Conservation (phyloP, 1,140 invertebrate genomes). For the Drosophila kikkawai region DNA sequence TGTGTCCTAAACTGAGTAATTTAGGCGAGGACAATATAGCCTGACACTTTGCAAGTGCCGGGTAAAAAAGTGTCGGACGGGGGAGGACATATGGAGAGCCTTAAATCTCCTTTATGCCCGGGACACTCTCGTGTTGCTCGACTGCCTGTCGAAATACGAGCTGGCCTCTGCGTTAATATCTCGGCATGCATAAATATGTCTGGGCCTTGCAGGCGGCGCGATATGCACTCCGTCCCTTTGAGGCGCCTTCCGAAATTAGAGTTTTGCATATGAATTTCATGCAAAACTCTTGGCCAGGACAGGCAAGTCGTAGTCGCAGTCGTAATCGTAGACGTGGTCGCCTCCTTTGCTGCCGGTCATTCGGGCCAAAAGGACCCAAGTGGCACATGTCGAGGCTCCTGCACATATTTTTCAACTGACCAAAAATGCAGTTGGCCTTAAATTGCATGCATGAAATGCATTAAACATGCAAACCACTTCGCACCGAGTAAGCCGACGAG, state of each 20-base stretch:
- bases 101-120: constrained; percentile 49
- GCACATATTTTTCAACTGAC: constrained; percentile 67
- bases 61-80: constrained; percentile 23
- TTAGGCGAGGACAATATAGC: neutral
- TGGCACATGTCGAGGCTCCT: constrained; percentile 58
- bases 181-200: constrained; percentile 66
- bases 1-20: neutral
- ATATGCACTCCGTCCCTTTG: constrained; percentile 40
- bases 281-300: constrained; percentile 36
- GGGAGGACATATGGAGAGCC: constrained; percentile 17
- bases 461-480: constrained; percentile 62
- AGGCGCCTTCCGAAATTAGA: constrained; percentile 55
- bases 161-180: constrained; percentile 51
- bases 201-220: constrained; percentile 36
- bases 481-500: constrained; percentile 8
- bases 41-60: constrained; percentile 1
- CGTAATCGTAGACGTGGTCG: constrained; percentile 12
- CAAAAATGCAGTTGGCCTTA: constrained; percentile 73
- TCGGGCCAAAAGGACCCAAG: constrained; percentile 48
- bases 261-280: constrained; percentile 69
- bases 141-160: constrained; percentile 46
- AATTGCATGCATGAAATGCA: constrained; percentile 76
- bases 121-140: constrained; percentile 22
- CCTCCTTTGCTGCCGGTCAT: constrained; percentile 39
- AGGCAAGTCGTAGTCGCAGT: neutral